Evolutionary conservation across 2,797 vertebrate species (phyloP), one percentile per base, ranked within the genome.

Genomic region (Onychomys leucogaster): DNA sequence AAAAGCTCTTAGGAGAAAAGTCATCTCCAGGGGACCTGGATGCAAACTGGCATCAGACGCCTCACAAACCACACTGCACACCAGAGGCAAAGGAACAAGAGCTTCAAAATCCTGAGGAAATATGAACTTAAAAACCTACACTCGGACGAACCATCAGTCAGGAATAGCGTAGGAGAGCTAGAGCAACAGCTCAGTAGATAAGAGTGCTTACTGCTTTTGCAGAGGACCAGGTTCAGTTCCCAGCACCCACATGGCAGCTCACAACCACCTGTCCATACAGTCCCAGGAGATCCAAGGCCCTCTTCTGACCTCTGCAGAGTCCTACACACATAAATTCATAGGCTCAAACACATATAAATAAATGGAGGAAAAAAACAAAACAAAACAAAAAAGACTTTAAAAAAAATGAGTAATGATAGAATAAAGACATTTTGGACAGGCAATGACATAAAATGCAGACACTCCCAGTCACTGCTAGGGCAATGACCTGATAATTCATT

Each of bases 371-470:
- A 75, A 76, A 41, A 43, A 12, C 71, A 43, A 52, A 43, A 12
- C 71, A 43, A 52, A 78, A 52, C 23, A 78, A 78, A 78, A 52
- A 19, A 52, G 75, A 49, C 10, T 77, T 12, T 43, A 52, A 55
- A 46, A 34, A 77, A 65, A 92, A 84, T n/a, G n/a, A 67, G 37
- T 67, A 52, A 95, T 25, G 78, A 46, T 25, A 90, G 75, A 96
- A 93, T 87, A 94, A 97, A 96, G 90, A 65, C 80, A 96, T 87
- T 96, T 95, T 91, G 91, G 65, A 93, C 81, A 98, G 71, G 37
- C 52, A 87, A 96, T 81, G 46, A 80, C 32, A 95, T 61, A 59
- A 80, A 92, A 94, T 90, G n/a, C 52, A 69, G 61, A 57, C 34
- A 85, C 21, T 90, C 94, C 84, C 96, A 94, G n/a, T 88, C 84